phyloP scores from a whole-genome alignment of 1,140 invertebrate genomes.

The Dendroctonus valens region DNA sequence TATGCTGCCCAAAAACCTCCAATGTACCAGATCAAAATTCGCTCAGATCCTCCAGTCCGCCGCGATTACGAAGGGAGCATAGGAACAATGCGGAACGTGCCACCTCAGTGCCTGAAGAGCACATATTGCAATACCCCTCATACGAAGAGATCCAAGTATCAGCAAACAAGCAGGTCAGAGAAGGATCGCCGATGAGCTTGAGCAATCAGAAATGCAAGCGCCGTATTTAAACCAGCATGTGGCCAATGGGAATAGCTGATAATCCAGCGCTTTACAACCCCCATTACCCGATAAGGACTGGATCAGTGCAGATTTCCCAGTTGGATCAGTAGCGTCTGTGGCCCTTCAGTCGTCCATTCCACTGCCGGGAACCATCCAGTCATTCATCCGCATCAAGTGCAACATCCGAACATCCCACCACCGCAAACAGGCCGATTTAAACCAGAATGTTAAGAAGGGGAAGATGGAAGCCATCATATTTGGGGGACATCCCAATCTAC shows the following conservation, averaged over 20 bases:
- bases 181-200: slow-evolving; percentile 43
- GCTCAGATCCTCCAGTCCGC: slow-evolving; percentile 86
- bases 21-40: slow-evolving; percentile 90
- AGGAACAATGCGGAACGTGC: slow-evolving; percentile 76
- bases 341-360: slow-evolving; percentile 51
- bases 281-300: slow-evolving; percentile 28
- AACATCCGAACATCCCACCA: slow-evolving; percentile 41
- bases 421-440: slow-evolving; percentile 56
- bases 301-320: slow-evolving; percentile 54
- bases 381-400: slow-evolving; percentile 38
- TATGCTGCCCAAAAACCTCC: slow-evolving; percentile 73
- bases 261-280: slow-evolving; percentile 16
- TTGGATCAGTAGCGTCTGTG: slow-evolving; percentile 56
- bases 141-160: slow-evolving; percentile 53
- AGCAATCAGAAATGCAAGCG: slow-evolving; percentile 43
- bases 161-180: slow-evolving; percentile 46
- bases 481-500: slow-evolving; percentile 6
- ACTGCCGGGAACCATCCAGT: slow-evolving; percentile 40
- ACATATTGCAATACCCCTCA: slow-evolving; percentile 57
- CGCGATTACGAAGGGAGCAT: slow-evolving; percentile 74
- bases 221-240: slow-evolving; percentile 39
- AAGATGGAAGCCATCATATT: slow-evolving; percentile 12
- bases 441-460: slow-evolving; percentile 63
- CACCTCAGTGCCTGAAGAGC: slow-evolving; percentile 85
- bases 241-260: slow-evolving; percentile 47